Conservation (phyloP, 2,888 invertebrate genomes). For the Monoplex corrugatus region DNA sequence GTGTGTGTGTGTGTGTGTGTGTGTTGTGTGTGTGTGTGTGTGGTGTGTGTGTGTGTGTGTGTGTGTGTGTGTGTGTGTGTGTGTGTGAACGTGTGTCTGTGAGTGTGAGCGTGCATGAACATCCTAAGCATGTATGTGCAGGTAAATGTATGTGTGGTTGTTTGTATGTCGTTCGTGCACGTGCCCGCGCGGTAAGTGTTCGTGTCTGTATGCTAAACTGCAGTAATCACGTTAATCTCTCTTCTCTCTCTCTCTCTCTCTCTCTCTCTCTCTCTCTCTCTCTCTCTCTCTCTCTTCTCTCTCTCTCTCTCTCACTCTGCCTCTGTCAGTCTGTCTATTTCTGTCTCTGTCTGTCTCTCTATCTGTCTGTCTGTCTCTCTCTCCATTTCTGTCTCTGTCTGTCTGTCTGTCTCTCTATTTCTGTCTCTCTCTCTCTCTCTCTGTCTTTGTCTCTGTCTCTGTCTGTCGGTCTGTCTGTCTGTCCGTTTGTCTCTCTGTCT, state of each 20-base stretch:
- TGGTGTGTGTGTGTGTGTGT: not conserved
- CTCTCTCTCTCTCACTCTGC: not conserved
- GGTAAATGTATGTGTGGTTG: no score
- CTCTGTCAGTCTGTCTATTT: slow-evolving; percentile 29
- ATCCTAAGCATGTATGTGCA: no score
- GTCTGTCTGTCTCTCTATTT: not conserved
- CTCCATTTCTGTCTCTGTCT: slow-evolving; percentile 14
- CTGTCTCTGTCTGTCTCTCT: slow-evolving; percentile 26
- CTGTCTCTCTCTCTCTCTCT: slow-evolving; percentile 8
- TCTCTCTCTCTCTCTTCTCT: not conserved
- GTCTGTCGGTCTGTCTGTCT: not conserved
- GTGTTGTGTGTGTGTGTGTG: no score
- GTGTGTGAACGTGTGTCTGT: slow-evolving; percentile 21
- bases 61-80: not conserved
- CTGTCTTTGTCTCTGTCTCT: no score
- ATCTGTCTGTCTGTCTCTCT: slow-evolving; percentile 32
- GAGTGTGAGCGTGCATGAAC: slow-evolving; percentile 27
- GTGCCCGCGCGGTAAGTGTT: no score
- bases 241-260: slow-evolving; percentile 30
- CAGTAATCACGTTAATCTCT: no score
- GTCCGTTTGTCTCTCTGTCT: not conserved
- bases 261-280: slow-evolving; percentile 9
- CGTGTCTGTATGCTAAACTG: no score
- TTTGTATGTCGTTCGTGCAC: no score
- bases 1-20: not conserved